Percentiles rank a stretch among this genome's conserved stretches.
Conservation (phyloP, 2,113 vertebrate genomes). For the Mastomys coucha region DNA sequence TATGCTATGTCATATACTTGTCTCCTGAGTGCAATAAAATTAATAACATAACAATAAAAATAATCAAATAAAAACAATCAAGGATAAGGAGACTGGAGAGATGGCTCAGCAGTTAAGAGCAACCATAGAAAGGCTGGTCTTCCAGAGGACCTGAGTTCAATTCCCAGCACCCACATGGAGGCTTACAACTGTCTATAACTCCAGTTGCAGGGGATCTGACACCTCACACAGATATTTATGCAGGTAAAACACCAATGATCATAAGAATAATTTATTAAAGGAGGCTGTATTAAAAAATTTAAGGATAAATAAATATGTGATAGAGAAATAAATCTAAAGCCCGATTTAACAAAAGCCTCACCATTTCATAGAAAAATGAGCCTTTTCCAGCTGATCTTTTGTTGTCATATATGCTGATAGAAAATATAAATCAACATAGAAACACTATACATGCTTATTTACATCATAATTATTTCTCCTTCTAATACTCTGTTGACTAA, state of each 20-base stretch:
- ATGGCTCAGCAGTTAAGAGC: not conserved
- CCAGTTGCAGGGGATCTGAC: not conserved
- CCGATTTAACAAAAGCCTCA: slow-evolving; percentile 13
- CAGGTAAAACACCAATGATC: not conserved
- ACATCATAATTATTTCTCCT: slow-evolving; percentile 4
- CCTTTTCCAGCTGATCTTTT: slow-evolving; percentile 27
- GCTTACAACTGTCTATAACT: not conserved
- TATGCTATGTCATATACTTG: too few species aligned
- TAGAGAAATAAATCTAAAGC: slow-evolving; percentile 55
- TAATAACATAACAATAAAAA: not conserved
- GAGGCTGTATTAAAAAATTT: not conserved
- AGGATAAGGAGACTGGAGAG: not conserved
- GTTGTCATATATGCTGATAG: not conserved
- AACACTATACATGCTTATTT: not conserved
- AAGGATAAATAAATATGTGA: not conserved
- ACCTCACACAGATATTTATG: not conserved
- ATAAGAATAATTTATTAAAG: not conserved
- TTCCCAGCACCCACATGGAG: not conserved
- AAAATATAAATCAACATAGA: slow-evolving; percentile 27
- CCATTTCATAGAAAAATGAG: slow-evolving; percentile 37
- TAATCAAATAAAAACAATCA: too few species aligned
- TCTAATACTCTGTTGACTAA: not conserved
- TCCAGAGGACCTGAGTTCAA: not conserved
- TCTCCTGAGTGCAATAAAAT: not conserved
- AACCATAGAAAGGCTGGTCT: not conserved